Evolutionary conservation across 53 echinoderm and acorn worm species (phyloP).

Genomic region (Hippasteria phrygiana): DNA sequence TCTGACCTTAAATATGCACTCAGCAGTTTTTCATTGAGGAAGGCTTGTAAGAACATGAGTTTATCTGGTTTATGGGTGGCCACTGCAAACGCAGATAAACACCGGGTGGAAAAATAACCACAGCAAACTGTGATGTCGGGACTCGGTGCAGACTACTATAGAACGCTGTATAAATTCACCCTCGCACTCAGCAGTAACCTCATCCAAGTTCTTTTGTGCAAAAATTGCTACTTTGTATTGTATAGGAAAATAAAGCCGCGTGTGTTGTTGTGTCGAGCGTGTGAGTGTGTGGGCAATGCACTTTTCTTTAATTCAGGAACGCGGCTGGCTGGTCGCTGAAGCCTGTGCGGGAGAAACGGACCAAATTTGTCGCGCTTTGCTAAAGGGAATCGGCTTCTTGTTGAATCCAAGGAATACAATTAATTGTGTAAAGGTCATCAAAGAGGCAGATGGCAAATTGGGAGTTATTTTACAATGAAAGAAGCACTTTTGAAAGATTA

Average conservation of each 20-base stretch:
- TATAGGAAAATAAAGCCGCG: background rate
- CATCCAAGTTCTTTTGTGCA: conserved; percentile 21
- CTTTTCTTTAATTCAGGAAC: background rate
- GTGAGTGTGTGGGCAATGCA: conserved; percentile 24
- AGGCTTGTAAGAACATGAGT: conserved; percentile 49
- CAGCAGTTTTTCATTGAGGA: conserved; percentile 27
- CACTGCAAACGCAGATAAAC: background rate
- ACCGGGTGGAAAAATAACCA: background rate
- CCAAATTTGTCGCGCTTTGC: background rate
- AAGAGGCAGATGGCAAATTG: no score
- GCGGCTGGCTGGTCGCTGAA: background rate
- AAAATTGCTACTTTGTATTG: conserved; percentile 33
- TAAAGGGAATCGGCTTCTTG: background rate
- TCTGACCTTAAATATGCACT: conserved; percentile 45
- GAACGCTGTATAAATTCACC: background rate
- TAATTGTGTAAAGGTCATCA: no score
- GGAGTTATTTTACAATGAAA: no score
- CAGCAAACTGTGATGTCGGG: background rate
- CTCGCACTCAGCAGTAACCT: background rate
- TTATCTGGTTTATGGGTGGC: conserved; percentile 48
- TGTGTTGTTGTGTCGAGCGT: background rate
- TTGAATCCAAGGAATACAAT: background rate
- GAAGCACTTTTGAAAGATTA: no score
- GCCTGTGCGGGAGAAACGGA: background rate
- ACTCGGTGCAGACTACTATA: background rate